Evolutionary conservation across 1,140 invertebrate species (phyloP).

Genomic region (Micrasema minimum): DNA sequence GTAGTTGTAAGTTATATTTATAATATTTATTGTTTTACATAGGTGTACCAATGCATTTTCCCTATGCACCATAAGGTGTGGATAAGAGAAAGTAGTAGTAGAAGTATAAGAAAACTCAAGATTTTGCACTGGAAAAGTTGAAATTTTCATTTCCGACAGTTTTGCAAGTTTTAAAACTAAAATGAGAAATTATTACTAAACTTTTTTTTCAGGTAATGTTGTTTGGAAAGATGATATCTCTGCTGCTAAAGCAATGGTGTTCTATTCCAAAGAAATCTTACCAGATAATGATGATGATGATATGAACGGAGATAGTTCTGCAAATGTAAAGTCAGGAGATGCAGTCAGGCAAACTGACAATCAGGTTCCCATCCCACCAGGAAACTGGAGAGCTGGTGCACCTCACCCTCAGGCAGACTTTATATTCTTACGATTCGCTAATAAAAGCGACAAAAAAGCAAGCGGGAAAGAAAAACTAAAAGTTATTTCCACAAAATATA

Average conservation of each 20-base stretch:
- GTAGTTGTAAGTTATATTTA: constrained; percentile 46
- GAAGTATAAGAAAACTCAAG: no score
- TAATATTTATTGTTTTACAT: neutral
- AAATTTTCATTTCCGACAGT: no score
- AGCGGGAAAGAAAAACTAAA: constrained; percentile 43
- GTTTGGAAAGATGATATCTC: constrained; percentile 52
- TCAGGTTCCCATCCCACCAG: constrained; percentile 31
- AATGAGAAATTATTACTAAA: no score
- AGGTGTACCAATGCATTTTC: no score
- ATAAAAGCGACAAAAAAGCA: constrained; percentile 50
- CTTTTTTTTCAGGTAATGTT: constrained; percentile 50
- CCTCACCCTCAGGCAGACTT: constrained; percentile 47
- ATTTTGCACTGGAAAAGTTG: no score
- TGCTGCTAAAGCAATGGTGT: constrained; percentile 51
- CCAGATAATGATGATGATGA: constrained; percentile 25
- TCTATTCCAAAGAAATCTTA: constrained; percentile 47
- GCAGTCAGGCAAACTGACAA: constrained; percentile 21
- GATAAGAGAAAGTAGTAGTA: no score
- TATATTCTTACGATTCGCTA: constrained; percentile 50
- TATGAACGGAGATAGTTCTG: neutral
- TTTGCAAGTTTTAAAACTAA: no score
- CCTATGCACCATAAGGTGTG: no score
- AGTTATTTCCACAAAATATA: constrained; percentile 50
- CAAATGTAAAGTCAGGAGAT: constrained; percentile 27
- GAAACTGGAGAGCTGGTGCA: constrained; percentile 45